phyloP scores from a whole-genome alignment of 2,113 vertebrate species.

The Halcyon senegalensis region DNA sequence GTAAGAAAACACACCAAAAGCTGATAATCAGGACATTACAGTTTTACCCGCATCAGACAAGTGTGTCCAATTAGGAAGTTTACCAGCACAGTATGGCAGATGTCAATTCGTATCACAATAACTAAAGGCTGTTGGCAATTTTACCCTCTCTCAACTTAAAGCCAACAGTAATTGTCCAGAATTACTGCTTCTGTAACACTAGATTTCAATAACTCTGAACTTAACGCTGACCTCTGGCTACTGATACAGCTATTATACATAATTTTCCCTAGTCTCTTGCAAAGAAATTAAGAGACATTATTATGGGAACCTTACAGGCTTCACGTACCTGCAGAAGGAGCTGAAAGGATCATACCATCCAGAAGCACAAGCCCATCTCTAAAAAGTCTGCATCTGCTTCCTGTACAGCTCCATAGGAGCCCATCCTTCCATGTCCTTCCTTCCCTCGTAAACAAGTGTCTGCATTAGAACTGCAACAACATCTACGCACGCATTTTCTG shows the following conservation, averaged over 20 bases:
- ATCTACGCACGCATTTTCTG: not conserved
- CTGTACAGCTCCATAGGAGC: not conserved
- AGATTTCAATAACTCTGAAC: not conserved
- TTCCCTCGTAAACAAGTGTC: not conserved
- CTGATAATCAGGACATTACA: not conserved
- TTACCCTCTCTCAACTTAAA: not conserved
- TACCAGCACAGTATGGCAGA: not conserved
- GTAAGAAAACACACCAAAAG: not conserved
- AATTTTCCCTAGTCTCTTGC: not conserved
- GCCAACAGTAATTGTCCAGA: not conserved
- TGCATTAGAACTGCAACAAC: not conserved
- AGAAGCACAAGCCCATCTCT: not conserved
- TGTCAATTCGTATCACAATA: not conserved
- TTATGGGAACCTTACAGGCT: not conserved
- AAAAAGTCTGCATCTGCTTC: not conserved
- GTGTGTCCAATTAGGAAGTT: not conserved
- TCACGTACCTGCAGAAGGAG: not conserved
- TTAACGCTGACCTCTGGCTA: constrained; percentile 6
- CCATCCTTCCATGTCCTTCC: not conserved
- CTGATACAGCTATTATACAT: not conserved
- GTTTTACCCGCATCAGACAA: not conserved
- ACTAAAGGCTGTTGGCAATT: not conserved
- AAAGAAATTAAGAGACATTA: not conserved
- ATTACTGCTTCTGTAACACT: not conserved
- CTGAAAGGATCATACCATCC: not conserved